Evolutionary conservation across 2,888 invertebrate species (phyloP).

Genomic region (Dorcus parallelipipedus): DNA sequence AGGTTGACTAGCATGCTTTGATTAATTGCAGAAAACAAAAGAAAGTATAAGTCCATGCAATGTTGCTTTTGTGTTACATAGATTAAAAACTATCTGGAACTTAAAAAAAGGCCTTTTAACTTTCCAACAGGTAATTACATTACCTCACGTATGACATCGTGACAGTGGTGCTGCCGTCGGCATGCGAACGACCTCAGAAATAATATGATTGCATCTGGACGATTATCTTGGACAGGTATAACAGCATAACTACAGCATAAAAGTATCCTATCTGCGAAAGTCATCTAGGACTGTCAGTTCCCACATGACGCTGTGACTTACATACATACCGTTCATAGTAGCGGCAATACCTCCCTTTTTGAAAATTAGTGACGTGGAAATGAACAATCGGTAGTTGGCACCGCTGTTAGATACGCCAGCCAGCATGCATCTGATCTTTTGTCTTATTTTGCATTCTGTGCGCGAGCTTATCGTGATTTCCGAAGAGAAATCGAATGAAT

Average conservation of each 20-base stretch:
- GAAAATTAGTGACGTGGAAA: conserved; percentile 2
- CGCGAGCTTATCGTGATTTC: background rate
- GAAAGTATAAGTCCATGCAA: too few species aligned
- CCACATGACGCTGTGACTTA: conserved; percentile 2
- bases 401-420: background rate
- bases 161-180: background rate
- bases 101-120: too few species aligned
- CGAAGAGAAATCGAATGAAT: background rate
- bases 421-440: background rate
- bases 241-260: background rate
- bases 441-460: conserved; percentile 1
- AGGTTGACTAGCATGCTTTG: too few species aligned
- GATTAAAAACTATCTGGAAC: too few species aligned
- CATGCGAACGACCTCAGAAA: background rate
- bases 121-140: too few species aligned
- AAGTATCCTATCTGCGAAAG: background rate
- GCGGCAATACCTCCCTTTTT: background rate
- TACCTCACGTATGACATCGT: too few species aligned
- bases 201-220: background rate
- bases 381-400: conserved; percentile 1
- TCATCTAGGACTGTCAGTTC: conserved; percentile 1
- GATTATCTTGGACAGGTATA: background rate
- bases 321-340: conserved; percentile 1
- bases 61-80: too few species aligned
- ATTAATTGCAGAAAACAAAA: too few species aligned